Evolutionary conservation across 1,140 invertebrate species (phyloP), one percentile per base, ranked within the genome.

Genomic region (Bombus confusus): DNA sequence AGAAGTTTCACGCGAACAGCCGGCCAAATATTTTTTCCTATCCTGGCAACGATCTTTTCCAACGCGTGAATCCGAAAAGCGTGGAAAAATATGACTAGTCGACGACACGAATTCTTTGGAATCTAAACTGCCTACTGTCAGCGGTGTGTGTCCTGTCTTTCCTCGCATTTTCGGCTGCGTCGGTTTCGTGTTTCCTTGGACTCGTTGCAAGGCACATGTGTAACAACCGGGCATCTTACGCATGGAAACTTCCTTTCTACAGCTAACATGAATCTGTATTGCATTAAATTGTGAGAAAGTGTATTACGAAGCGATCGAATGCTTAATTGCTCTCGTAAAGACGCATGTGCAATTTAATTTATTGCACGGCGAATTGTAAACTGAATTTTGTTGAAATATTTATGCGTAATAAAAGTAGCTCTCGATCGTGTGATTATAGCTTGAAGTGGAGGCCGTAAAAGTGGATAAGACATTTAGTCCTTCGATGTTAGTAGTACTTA

Each of bases 111-210:
- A 64, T 74, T 74, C 37, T 47, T 68, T 57, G 43, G 59, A 80
- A 85, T 31, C 43, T 34, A 72, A n/a, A 74, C 57, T 78, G 83
- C 79, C 79, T 75, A 75, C 84, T 81, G 84, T 85, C 79, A 85
- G 75, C 79, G 79, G 12, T 75, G 15, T 85, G 28, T 69, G 43
- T 85, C 79, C 37, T 81, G 71, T 34, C 79, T 80, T 75, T 85
- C 28, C 41, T 85, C 79, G 72, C 79, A 43, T 85, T 81, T 85
- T 68, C 83, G 47, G 43, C 47, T 66, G 59, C 28, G 69, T 0
- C n/a, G 79, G 84, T 81, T 81, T 85, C 84, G 37, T 74, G 43
- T 85, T 85, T 81, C 84, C 71, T 15, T n/a, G n/a, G 37, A 43
- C 9, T 66, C 57, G 59, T 64, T 66, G 71, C n/a, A 57, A 22